Evolutionary conservation across 2,888 invertebrate genomes (phyloP), one percentile per base, ranked within the genome.

Genomic region (Stegana nigrithorax): DNA sequence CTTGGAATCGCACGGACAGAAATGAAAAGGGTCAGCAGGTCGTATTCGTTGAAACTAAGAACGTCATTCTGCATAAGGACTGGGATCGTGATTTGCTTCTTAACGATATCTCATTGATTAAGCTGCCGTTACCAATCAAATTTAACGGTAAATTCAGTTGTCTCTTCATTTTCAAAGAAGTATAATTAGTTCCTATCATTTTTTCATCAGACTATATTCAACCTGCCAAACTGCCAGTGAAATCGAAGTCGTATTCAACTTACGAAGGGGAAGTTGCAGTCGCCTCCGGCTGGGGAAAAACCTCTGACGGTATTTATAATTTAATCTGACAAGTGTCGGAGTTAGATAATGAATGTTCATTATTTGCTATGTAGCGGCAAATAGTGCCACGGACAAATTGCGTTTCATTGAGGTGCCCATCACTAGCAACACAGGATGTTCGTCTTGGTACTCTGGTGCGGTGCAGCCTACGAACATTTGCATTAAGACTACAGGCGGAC

Each of bases 391-490:
- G 10, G 42, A 78, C 4, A 60, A 59, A 29, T 67, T 78, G 26
- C 73, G 69, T 23, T 81, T 62, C 47, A 70, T 81, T 32, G 71
- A 79, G 58, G 67, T 68, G 47, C 73, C 75, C 12, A 66, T 81
- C 23, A 65, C 80, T 62, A 65, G 59, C 10, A 4, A 70, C 4
- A 64, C 67, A n/a, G 60, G 47, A 1, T 81, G 81, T 64, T 74
- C 67, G 6, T 36, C 5, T 0, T 75, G 68, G 57, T 80, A 69
- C 62, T 5, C 62, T 0, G 72, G 71, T 4, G 0, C 55, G 26
- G 65, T 78, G 53, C 71, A 56, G 42, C 62, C 71, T 3, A 65
- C 67, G 0, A 67, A 69, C 66, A 82, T 87, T 36, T 87, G 87
- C 70, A 82, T 85, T 19, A 80, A 74, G 59, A 85, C 85, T 29